These are phyloP conservation scores for Scaptomyza polygonia DNA, from an alignment of 2,888 invertebrate genomes.

Conservation along the genomic window DNA sequence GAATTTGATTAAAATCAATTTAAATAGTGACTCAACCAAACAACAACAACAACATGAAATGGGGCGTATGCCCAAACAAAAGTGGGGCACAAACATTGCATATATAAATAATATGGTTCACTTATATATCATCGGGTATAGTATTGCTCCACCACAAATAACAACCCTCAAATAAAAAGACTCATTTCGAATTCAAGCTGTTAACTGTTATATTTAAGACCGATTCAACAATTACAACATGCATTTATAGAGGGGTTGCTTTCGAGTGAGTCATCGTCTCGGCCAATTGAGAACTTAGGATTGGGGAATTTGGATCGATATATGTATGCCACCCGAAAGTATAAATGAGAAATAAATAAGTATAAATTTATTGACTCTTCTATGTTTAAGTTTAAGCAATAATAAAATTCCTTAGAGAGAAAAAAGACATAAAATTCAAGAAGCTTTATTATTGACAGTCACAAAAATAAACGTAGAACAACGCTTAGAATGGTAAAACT, in stretches of 20 bases:
- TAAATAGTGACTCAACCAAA: conserved; percentile 36
- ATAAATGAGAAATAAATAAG: not conserved
- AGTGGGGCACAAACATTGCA: conserved; percentile 5
- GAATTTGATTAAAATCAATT: conserved; percentile 82
- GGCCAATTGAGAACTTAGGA: conserved; percentile 11
- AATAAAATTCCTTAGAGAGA: too few relatives aligned
- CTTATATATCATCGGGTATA: not conserved
- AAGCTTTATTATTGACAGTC: too few relatives aligned
- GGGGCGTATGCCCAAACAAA: conserved; percentile 1
- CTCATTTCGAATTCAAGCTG: not conserved
- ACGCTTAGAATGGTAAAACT: too few relatives aligned
- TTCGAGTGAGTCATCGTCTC: conserved; percentile 39
- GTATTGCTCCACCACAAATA: conserved; percentile 1
- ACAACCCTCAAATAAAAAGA: conserved; percentile 26
- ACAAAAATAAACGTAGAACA: too few relatives aligned
- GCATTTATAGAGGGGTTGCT: conserved; percentile 8
- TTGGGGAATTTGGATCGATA: conserved; percentile 47
- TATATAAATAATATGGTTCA: not conserved
- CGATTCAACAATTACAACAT: not conserved
- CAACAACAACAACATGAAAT: conserved; percentile 5
- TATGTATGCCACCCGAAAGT: conserved; percentile 11
- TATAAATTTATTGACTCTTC: too few relatives aligned
- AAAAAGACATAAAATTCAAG: too few relatives aligned
- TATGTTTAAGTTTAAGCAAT: too few relatives aligned
- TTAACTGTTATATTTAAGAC: conserved; percentile 20